phyloP scores from a whole-genome alignment of 2,797 vertebrate genomes.

The Macropus fuliginosus region DNA sequence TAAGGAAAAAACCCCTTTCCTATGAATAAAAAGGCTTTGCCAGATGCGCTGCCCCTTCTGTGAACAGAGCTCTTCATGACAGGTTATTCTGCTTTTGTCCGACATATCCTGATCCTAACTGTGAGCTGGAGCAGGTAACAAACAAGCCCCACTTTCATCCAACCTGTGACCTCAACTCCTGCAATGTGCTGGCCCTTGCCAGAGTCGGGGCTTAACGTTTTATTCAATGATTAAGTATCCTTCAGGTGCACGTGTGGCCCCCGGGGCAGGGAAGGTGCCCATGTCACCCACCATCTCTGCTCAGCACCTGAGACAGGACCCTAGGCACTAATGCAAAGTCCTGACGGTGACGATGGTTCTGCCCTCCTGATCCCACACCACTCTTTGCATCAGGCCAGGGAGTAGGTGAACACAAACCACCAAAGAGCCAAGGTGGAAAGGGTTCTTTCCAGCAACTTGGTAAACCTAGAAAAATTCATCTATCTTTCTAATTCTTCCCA shows the following conservation, averaged over 20 bases:
- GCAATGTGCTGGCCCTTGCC: constrained; percentile 40
- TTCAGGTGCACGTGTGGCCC: neutral
- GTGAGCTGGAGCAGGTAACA: constrained; percentile 25
- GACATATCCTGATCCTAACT: constrained; percentile 29
- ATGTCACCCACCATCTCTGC: neutral
- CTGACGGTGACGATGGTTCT: too few species aligned
- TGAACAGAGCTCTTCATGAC: constrained; percentile 16
- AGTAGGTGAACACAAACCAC: constrained; percentile 11
- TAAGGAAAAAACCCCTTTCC: constrained; percentile 17
- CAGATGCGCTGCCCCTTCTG: neutral
- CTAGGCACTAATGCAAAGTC: neutral
- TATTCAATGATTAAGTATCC: constrained; percentile 1
- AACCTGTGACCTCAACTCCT: constrained; percentile 24
- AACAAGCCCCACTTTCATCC: constrained; percentile 46
- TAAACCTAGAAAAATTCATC: constrained; percentile 43
- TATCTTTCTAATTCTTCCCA: constrained; percentile 30
- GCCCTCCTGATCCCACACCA: constrained; percentile 1
- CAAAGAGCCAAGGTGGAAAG: neutral
- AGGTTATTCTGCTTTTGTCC: neutral
- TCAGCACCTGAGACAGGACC: neutral
- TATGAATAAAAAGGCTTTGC: constrained; percentile 24
- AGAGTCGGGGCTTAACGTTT: constrained; percentile 44
- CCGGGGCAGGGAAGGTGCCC: neutral
- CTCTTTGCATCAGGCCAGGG: neutral
- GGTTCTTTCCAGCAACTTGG: constrained; percentile 28